phyloP scores from a whole-genome alignment of 53 echinoderm and acorn worm species.

The Temnopleurus reevesii region DNA sequence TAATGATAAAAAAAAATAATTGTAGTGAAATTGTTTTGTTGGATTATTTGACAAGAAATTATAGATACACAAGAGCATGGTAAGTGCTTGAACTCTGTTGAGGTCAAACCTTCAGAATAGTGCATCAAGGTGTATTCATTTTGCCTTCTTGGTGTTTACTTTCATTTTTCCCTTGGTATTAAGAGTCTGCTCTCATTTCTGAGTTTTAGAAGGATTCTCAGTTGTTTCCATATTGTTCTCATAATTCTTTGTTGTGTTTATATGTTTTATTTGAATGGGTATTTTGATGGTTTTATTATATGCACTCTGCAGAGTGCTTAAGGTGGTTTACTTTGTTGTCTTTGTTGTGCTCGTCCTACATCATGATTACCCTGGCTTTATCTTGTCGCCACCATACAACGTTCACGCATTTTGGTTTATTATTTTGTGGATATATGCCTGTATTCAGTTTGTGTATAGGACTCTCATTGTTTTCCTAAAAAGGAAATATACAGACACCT shows the following conservation, averaged over 20 bases:
- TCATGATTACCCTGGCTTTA: no score
- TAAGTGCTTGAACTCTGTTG: not conserved
- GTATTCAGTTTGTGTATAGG: no score
- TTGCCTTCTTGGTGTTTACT: not conserved
- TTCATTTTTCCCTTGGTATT: not conserved
- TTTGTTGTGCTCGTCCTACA: no score
- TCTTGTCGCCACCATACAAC: no score
- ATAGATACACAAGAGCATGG: not conserved
- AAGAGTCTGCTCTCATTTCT: not conserved
- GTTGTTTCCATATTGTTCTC: not conserved
- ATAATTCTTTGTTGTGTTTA: not conserved
- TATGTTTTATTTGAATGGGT: not conserved
- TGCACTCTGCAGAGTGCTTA: no score
- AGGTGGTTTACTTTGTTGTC: no score
- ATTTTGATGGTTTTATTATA: not conserved
- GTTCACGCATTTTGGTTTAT: no score
- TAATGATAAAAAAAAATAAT: not conserved
- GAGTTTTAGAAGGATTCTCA: not conserved
- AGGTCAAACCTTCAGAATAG: not conserved
- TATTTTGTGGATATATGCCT: no score
- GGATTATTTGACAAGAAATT: slow-evolving; percentile 12
- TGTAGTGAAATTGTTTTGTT: not conserved
- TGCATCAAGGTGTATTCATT: not conserved
- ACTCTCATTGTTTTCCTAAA: no score
- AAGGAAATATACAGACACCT: no score